Evolutionary conservation across 2,888 invertebrate genomes (phyloP), one percentile per base, ranked within the genome.

Genomic region (Epsilonema sp.): DNA sequence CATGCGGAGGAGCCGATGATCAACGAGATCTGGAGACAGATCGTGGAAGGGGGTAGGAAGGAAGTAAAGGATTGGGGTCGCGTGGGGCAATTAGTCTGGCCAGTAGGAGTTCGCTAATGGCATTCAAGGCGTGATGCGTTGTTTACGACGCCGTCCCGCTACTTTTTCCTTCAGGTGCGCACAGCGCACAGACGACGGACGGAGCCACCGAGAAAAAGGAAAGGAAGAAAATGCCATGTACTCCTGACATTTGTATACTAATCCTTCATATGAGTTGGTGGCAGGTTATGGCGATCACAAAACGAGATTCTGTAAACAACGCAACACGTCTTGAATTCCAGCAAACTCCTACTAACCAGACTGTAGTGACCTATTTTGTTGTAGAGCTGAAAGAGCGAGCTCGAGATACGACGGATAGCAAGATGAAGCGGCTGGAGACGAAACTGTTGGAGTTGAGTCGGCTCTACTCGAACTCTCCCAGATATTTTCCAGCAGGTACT

Each of bases 11-110:
- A 78, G 0, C 73, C 80, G 49, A 71, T 90, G 11, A 80, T 94
- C 40, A 84, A 89, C 67, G 79, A 78, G 47, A 80, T 90, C 45
- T 92, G 92, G 90, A 78, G 78, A 51, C 80, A 83, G 63, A 84
- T 94, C 44, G 61, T 73, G 48, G 69, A 70, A 48, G 65, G 66
- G 61, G 72, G 67, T 67, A 45, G 46, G 22, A 25, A 22, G 24
- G 8, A 24, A 22, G 46, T 45, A 47, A 39, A 37, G 19, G 44
- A 44, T n/a, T n/a, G n/a, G n/a, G n/a, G n/a, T n/a, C n/a, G n/a
- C 24, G 40, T 36, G 21, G n/a, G n/a, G n/a, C n/a, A n/a, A n/a
- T n/a, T 37, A 50, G 4, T 37, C 8, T 36, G 25, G 42, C 22
- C 46, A 37, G 13, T 26, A 42, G 21, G 23, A 26, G n/a, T n/a